phyloP scores from a whole-genome alignment of 2,113 vertebrate species.

The Misgurnus anguillicaudatus region DNA sequence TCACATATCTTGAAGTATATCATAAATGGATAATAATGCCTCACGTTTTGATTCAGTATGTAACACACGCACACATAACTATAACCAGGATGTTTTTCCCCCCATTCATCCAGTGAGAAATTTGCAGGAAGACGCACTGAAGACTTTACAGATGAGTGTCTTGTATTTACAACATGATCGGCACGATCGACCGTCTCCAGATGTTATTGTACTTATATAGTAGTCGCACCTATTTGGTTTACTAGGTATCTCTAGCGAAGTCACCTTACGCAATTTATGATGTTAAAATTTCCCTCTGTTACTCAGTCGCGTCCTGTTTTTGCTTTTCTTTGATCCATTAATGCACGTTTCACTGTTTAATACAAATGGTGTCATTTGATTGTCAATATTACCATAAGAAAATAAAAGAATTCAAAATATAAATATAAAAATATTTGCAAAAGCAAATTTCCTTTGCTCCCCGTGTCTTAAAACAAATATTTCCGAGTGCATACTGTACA shows the following conservation, averaged over 20 bases:
- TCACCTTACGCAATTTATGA: background rate
- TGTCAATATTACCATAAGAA: slow-evolving; percentile 54
- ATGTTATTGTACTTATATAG: slow-evolving; percentile 23
- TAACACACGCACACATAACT: slow-evolving; percentile 5
- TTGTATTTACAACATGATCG: slow-evolving; percentile 36
- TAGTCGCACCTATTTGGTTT: slow-evolving; percentile 34
- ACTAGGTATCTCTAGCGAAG: slow-evolving; percentile 34
- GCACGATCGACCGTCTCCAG: slow-evolving; percentile 20
- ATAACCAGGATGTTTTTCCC: slow-evolving; percentile 28
- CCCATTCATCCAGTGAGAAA: slow-evolving; percentile 34
- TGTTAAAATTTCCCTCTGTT: slow-evolving; percentile 20
- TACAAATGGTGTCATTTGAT: slow-evolving; percentile 58
- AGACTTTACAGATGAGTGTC: slow-evolving; percentile 52
- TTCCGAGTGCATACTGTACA: slow-evolving; percentile 42
- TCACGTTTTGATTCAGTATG: slow-evolving; percentile 39
- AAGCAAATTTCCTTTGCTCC: slow-evolving; percentile 37
- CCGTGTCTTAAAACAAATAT: slow-evolving; percentile 37
- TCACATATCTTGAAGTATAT: slow-evolving; percentile 10
- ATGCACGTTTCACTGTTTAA: slow-evolving; percentile 29
- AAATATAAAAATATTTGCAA: slow-evolving; percentile 59
- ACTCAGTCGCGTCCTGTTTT: slow-evolving; percentile 8
- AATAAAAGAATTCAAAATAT: slow-evolving; percentile 51
- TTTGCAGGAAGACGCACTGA: slow-evolving; percentile 52
- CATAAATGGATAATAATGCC: slow-evolving; percentile 43
- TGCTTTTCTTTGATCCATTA: slow-evolving; percentile 4